These are phyloP conservation scores for Athetis lepigone DNA, from an alignment of 2,888 invertebrate genomes.

Conservation along the genomic window DNA sequence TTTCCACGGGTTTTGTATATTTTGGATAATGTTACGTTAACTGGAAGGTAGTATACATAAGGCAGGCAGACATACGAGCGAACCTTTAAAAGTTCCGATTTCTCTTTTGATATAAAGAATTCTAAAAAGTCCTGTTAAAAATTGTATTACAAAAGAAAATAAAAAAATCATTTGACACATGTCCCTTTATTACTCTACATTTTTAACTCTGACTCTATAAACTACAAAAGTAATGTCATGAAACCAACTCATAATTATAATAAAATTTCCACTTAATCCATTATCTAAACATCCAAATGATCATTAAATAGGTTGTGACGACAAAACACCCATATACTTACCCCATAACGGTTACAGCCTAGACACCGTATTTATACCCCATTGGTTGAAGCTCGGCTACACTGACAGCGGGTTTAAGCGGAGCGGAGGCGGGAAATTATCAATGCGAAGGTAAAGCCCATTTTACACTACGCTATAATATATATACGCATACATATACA, in stretches of 20 bases:
- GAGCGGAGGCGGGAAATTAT: too few species aligned
- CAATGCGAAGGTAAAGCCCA: too few species aligned
- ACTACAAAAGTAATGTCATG: conserved; percentile 6
- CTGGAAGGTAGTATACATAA: too few species aligned
- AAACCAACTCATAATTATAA: conserved; percentile 31
- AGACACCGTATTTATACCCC: conserved; percentile 41
- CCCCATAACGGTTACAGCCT: conserved; percentile 4
- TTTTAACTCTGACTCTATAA: conserved; percentile 15
- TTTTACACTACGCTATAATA: too few species aligned
- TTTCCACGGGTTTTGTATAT: too few species aligned
- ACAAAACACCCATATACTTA: conserved; percentile 49
- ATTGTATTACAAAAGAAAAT: neutral
- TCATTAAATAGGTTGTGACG: conserved; percentile 47
- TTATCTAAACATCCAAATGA: conserved; percentile 56
- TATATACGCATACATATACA: too few species aligned
- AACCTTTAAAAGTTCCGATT: too few species aligned
- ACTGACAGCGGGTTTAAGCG: neutral
- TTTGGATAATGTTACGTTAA: too few species aligned
- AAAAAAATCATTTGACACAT: neutral
- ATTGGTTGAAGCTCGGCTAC: conserved; percentile 5
- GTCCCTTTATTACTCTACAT: neutral
- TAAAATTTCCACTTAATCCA: conserved; percentile 51
- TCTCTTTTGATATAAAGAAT: too few species aligned
- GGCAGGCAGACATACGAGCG: too few species aligned
- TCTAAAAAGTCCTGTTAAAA: too few species aligned